Evolutionary conservation across 2,797 vertebrate species (phyloP).

Genomic region (Novumbra hubbsi): DNA sequence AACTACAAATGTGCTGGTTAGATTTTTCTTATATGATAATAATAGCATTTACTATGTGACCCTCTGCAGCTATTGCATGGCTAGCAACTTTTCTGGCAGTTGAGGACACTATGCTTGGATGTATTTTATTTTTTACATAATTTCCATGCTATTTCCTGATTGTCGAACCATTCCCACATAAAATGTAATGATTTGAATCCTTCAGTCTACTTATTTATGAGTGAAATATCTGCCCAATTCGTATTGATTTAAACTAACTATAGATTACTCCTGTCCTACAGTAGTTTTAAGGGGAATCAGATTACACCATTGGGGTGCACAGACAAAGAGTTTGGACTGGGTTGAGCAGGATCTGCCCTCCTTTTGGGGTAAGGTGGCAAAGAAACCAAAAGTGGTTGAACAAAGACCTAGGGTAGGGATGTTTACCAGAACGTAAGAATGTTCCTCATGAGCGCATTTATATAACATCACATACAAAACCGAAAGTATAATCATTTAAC

Average conservation of each 20-base stretch:
- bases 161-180: slow-evolving; percentile 62
- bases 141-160: slow-evolving; percentile 75
- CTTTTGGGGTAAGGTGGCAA: too few species aligned
- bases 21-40: slow-evolving; percentile 27
- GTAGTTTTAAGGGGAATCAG: too few species aligned
- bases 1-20: slow-evolving; percentile 18
- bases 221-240: slow-evolving; percentile 21
- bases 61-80: slow-evolving; percentile 35
- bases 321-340: too few species aligned
- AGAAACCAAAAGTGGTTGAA: too few species aligned
- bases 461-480: too few species aligned
- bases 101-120: slow-evolving; percentile 17
- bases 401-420: too few species aligned
- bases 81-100: slow-evolving; percentile 34
- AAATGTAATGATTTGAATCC: slow-evolving; percentile 52
- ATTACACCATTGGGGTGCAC: too few species aligned
- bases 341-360: too few species aligned
- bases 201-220: slow-evolving; percentile 14
- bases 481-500: too few species aligned
- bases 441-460: too few species aligned
- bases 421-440: too few species aligned
- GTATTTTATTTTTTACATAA: slow-evolving; percentile 56
- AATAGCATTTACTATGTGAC: slow-evolving; percentile 29
- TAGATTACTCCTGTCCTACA: too few species aligned
- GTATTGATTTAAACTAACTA: slow-evolving; percentile 55